Evolutionary conservation across 2,797 vertebrate genomes (phyloP).

Genomic region (Poeciliopsis infans): DNA sequence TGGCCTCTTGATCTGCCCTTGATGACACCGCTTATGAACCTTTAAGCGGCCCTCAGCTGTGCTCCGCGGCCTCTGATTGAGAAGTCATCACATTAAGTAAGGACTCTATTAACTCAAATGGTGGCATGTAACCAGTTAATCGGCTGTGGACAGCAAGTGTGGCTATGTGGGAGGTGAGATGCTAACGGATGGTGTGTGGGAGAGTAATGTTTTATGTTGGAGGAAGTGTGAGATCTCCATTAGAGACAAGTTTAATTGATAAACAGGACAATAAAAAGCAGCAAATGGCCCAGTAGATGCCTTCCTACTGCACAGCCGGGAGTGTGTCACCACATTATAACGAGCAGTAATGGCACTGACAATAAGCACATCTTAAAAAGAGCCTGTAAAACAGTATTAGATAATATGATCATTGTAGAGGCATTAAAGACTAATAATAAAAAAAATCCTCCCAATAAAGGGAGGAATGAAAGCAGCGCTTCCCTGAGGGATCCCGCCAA

Average conservation of each 20-base stretch:
- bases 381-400: slow-evolving; percentile 55
- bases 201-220: slow-evolving; percentile 79
- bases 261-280: slow-evolving; percentile 75
- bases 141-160: slow-evolving; percentile 75
- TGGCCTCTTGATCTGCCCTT: slow-evolving; percentile 61
- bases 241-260: slow-evolving; percentile 79
- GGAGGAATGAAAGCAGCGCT: slow-evolving; percentile 37
- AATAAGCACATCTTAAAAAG: slow-evolving; percentile 62
- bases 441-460: slow-evolving; percentile 44
- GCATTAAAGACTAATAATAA: slow-evolving; percentile 67
- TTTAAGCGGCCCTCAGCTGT: slow-evolving; percentile 56
- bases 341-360: slow-evolving; percentile 41
- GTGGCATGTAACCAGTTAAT: slow-evolving; percentile 73
- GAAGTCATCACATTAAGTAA: slow-evolving; percentile 71
- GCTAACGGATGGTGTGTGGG: slow-evolving; percentile 80
- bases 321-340: slow-evolving; percentile 48
- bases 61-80: slow-evolving; percentile 57
- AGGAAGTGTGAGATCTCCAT: slow-evolving; percentile 77
- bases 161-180: slow-evolving; percentile 80
- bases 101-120: slow-evolving; percentile 75
- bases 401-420: slow-evolving; percentile 61
- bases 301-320: slow-evolving; percentile 46
- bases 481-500: slow-evolving; percentile 70
- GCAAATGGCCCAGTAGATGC: slow-evolving; percentile 65
- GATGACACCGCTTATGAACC: slow-evolving; percentile 63